phyloP scores from a whole-genome alignment of 2,797 vertebrate genomes.

The Cetoscarus ocellatus region DNA sequence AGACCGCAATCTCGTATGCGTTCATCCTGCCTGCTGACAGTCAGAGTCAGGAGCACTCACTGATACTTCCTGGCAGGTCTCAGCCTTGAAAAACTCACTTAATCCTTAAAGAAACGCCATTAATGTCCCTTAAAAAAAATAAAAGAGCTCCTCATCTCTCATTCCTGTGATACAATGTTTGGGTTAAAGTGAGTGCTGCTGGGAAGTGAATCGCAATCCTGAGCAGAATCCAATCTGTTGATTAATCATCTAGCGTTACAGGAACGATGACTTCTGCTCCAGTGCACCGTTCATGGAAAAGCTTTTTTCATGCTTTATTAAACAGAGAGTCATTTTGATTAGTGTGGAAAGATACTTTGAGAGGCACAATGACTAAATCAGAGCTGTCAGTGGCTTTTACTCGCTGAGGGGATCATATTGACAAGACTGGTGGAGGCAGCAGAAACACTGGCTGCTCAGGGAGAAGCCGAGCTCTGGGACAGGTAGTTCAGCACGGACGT shows the following conservation, averaged over 20 bases:
- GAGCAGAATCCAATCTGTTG: slow-evolving; percentile 90
- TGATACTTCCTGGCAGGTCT: slow-evolving; percentile 80
- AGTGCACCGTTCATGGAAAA: slow-evolving; percentile 91
- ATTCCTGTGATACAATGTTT: slow-evolving; percentile 46
- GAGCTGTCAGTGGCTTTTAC: slow-evolving; percentile 89
- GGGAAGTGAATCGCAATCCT: slow-evolving; percentile 70
- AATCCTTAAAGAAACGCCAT: slow-evolving; percentile 35
- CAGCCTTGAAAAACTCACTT: slow-evolving; percentile 33
- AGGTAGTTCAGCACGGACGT: slow-evolving; percentile 1
- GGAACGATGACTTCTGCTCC: slow-evolving; percentile 90
- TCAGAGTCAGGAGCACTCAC: slow-evolving; percentile 56
- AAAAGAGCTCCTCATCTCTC: slow-evolving; percentile 4
- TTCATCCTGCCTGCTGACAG: slow-evolving; percentile 74
- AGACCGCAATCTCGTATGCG: slow-evolving; percentile 64
- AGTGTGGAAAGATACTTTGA: slow-evolving; percentile 94
- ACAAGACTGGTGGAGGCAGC: slow-evolving; percentile 76
- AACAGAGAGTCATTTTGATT: slow-evolving; percentile 98
- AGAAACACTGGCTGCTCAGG: slow-evolving; percentile 23
- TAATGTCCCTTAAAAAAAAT: slow-evolving; percentile 36
- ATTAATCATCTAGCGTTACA: slow-evolving; percentile 88
- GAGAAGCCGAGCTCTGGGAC: slow-evolving; percentile 15
- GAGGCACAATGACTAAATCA: slow-evolving; percentile 93
- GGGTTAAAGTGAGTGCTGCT: slow-evolving; percentile 70
- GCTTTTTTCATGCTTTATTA: slow-evolving; percentile 99
- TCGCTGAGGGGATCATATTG: slow-evolving; percentile 83